Evolutionary conservation across 2,888 invertebrate genomes (phyloP).

Genomic region (Andrena camellia): DNA sequence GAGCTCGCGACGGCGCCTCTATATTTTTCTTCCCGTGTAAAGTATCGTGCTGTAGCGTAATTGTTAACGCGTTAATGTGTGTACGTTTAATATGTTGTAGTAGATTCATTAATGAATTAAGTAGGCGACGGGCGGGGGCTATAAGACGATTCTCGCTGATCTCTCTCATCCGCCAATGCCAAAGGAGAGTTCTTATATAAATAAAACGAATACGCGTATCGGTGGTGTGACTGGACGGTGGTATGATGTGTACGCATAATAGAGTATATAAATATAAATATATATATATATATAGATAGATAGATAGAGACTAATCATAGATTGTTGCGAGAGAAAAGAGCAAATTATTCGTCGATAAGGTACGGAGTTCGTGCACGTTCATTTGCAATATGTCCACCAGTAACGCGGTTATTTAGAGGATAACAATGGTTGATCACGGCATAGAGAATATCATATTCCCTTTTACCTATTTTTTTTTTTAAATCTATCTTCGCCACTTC

Average conservation of each 20-base stretch:
- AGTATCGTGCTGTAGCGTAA: conserved; percentile 65
- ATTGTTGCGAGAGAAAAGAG: conserved; percentile 80
- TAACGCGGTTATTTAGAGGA: conserved; percentile 24
- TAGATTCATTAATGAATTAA: conserved; percentile 65
- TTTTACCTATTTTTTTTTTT: conserved; percentile 7
- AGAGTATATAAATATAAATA: conserved; percentile 32
- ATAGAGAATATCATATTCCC: conserved; percentile 24
- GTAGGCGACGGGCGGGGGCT: conserved; percentile 54
- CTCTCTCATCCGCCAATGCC: conserved; percentile 75
- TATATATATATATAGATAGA: conserved; percentile 21
- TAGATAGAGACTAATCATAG: conserved; percentile 65
- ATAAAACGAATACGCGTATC: conserved; percentile 21
- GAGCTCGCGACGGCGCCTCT: conserved; percentile 5
- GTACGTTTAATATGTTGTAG: conserved; percentile 41
- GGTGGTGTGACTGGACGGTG: conserved; percentile 49
- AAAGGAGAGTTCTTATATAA: conserved; percentile 64
- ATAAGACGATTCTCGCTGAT: conserved; percentile 71
- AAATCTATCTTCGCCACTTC: conserved; percentile 32
- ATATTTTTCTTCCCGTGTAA: conserved; percentile 33
- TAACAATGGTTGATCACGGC: neutral
- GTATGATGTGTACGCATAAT: conserved; percentile 67
- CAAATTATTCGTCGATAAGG: conserved; percentile 64
- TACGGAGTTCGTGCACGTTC: conserved; percentile 60
- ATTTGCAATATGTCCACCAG: conserved; percentile 70
- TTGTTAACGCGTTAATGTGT: conserved; percentile 61